phyloP scores from a whole-genome alignment of 2,888 invertebrate species.

The Andricus curvator region DNA sequence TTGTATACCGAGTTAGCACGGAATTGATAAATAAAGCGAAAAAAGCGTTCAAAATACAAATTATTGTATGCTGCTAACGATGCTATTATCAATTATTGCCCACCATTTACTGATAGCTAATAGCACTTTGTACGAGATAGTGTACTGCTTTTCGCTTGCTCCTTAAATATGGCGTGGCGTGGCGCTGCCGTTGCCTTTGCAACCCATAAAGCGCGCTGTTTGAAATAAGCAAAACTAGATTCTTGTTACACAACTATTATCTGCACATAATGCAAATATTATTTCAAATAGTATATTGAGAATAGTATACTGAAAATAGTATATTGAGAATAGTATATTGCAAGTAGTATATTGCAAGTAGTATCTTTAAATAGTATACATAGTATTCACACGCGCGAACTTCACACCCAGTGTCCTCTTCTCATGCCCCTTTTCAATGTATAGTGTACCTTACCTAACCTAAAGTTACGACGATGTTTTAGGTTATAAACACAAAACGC shows the following conservation, averaged over 20 bases:
- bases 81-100: too few species aligned
- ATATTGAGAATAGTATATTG: background rate
- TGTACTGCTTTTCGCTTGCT: too few species aligned
- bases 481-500: background rate
- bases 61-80: background rate
- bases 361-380: too few species aligned
- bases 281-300: background rate
- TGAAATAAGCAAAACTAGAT: background rate
- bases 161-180: background rate
- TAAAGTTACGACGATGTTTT: background rate
- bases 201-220: background rate
- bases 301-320: background rate
- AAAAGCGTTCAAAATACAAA: background rate
- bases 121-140: too few species aligned
- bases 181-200: background rate
- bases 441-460: background rate
- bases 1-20: background rate
- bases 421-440: background rate
- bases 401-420: background rate
- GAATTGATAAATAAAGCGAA: background rate
- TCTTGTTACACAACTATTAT: background rate
- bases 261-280: background rate
- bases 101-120: too few species aligned
- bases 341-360: too few species aligned
- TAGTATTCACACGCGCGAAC: background rate